phyloP scores from a whole-genome alignment of 2,888 invertebrate genomes.

The Alloplasta piceator region DNA sequence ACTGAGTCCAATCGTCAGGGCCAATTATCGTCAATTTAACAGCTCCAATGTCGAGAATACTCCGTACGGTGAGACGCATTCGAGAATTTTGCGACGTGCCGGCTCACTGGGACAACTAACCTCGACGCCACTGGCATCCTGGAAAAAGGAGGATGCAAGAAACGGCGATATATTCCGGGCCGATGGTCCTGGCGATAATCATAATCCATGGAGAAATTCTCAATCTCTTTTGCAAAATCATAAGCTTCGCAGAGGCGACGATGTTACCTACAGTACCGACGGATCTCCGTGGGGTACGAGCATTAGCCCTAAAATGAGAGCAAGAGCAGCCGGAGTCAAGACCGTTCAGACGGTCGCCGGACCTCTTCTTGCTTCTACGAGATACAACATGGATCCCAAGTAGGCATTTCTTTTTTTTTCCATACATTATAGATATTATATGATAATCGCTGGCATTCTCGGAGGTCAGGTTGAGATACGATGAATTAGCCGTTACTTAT shows the following conservation, averaged over 20 bases:
- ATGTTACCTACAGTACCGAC: conserved; percentile 68
- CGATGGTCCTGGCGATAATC: neutral
- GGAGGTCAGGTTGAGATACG: too few species aligned
- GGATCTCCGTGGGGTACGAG: conserved; percentile 77
- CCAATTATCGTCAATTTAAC: neutral
- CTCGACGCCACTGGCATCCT: conserved; percentile 72
- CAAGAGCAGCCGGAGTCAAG: conserved; percentile 72
- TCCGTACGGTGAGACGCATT: conserved; percentile 41
- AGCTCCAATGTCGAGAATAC: conserved; percentile 49
- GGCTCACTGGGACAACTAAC: conserved; percentile 65
- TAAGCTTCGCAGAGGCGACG: conserved; percentile 64
- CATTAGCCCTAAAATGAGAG: conserved; percentile 76
- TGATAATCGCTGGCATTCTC: too few species aligned
- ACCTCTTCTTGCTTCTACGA: conserved; percentile 83
- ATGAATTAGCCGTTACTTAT: too few species aligned
- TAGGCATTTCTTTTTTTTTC: conserved; percentile 69
- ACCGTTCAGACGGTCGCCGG: conserved; percentile 81
- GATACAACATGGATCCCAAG: conserved; percentile 84
- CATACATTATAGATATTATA: neutral
- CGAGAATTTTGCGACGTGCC: conserved; percentile 41
- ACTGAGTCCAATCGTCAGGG: conserved; percentile 72
- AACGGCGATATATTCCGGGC: conserved; percentile 67
- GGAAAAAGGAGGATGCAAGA: conserved; percentile 65
- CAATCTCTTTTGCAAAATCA: conserved; percentile 55
- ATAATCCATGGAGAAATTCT: conserved; percentile 55